Evolutionary conservation across 1,140 invertebrate species (phyloP).

Genomic region (Listronotus bonariensis): DNA sequence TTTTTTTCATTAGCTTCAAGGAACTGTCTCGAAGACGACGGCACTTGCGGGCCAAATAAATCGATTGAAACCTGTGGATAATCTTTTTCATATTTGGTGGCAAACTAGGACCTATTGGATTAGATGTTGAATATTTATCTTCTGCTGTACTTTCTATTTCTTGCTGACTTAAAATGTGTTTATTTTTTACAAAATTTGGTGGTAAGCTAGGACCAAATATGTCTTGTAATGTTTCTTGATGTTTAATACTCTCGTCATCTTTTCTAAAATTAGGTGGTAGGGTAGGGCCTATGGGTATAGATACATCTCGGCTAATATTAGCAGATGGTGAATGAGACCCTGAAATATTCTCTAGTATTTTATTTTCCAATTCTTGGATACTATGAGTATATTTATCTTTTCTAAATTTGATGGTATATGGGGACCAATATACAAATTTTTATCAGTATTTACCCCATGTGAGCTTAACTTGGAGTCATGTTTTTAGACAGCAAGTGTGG

Average conservation of each 20-base stretch:
- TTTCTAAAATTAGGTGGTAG: slow-evolving; percentile 50
- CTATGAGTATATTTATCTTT: slow-evolving; percentile 9
- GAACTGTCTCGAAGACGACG: neutral
- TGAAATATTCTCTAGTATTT: neutral
- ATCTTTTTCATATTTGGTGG: slow-evolving; percentile 29
- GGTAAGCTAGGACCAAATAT: too few relatives aligned
- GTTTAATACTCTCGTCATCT: slow-evolving; percentile 22
- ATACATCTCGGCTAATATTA: too few relatives aligned
- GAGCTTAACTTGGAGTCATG: neutral
- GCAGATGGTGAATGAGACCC: neutral
- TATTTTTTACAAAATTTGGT: too few relatives aligned
- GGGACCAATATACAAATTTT: slow-evolving; percentile 45
- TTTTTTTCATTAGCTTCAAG: too few relatives aligned
- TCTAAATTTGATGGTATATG: slow-evolving; percentile 43
- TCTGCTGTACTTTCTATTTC: too few relatives aligned
- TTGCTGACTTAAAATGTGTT: too few relatives aligned
- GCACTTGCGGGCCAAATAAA: too few relatives aligned
- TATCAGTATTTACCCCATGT: neutral
- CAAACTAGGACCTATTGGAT: slow-evolving; percentile 51
- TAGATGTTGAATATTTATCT: slow-evolving; percentile 30
- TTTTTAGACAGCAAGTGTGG: neutral
- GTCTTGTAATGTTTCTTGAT: too few relatives aligned
- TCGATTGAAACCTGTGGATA: too few relatives aligned
- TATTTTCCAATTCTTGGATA: neutral
- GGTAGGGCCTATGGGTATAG: slow-evolving; percentile 53